phyloP scores from a whole-genome alignment of 2,113 vertebrate species.

The Anguilla rostrata region DNA sequence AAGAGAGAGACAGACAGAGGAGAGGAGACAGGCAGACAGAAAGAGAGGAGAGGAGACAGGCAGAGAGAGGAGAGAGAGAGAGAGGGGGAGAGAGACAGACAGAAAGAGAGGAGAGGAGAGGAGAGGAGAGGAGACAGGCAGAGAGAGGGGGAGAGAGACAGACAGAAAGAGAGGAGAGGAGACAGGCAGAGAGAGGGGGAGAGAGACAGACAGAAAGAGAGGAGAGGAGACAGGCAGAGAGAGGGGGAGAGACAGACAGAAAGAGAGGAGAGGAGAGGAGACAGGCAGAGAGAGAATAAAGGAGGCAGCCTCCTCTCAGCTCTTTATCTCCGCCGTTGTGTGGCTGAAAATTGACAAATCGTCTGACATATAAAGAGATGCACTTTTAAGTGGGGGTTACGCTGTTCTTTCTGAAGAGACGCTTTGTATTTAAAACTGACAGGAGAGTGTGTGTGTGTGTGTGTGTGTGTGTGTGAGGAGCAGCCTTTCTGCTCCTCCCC shows the following conservation, averaged over 20 bases:
- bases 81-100: too few species aligned
- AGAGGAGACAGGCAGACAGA: too few species aligned
- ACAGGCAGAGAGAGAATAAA: neutral
- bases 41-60: too few species aligned
- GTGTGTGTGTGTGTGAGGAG: neutral
- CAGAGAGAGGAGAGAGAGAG: too few species aligned
- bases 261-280: neutral
- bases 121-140: neutral
- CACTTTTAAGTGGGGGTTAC: neutral
- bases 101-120: neutral
- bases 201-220: too few species aligned
- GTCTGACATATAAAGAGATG: neutral
- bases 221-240: neutral
- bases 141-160: neutral
- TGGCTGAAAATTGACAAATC: neutral
- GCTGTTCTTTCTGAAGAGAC: neutral
- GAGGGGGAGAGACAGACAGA: too few species aligned
- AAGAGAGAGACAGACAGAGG: neutral
- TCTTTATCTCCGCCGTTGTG: neutral
- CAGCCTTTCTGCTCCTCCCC: neutral
- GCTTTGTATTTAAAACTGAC: conserved; percentile 1
- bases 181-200: too few species aligned
- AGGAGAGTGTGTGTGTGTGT: neutral
- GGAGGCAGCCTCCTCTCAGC: neutral
- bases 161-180: too few species aligned